A percentile compares a stretch with the other conserved stretches of the same genome.
Conservation (phyloP, 2,797 vertebrate genomes). For the Chaetophractus vellerosus region DNA sequence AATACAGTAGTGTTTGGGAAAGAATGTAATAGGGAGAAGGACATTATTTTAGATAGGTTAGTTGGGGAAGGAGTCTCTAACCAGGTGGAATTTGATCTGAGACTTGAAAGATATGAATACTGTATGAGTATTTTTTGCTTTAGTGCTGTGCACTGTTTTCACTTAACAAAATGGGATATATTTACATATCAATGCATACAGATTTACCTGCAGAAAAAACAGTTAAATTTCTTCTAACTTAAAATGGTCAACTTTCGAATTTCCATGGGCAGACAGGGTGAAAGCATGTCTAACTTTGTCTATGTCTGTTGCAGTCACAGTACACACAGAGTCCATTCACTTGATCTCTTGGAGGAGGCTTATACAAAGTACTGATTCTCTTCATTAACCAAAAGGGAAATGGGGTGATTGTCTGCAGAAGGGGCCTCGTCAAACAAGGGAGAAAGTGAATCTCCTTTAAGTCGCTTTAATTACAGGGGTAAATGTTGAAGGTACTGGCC, state of each 20-base stretch:
- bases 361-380: neutral
- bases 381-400: constrained; percentile 6
- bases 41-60: neutral
- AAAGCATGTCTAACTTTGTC: neutral
- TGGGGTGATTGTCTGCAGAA: neutral
- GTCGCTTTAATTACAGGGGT: neutral
- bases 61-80: neutral
- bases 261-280: neutral
- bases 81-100: neutral
- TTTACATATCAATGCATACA: neutral
- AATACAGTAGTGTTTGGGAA: neutral
- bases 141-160: neutral
- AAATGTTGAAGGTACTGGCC: neutral
- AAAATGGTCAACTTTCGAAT: neutral
- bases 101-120: neutral
- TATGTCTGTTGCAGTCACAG: neutral
- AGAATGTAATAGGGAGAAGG: neutral
- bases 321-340: neutral
- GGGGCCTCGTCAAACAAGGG: neutral
- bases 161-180: neutral
- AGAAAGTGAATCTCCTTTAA: neutral
- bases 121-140: neutral
- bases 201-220: neutral
- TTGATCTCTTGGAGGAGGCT: neutral
- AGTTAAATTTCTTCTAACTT: neutral